Base-by-base conservation (phyloP, 1,140 invertebrate species). In the Papilio dardanus region DNA sequence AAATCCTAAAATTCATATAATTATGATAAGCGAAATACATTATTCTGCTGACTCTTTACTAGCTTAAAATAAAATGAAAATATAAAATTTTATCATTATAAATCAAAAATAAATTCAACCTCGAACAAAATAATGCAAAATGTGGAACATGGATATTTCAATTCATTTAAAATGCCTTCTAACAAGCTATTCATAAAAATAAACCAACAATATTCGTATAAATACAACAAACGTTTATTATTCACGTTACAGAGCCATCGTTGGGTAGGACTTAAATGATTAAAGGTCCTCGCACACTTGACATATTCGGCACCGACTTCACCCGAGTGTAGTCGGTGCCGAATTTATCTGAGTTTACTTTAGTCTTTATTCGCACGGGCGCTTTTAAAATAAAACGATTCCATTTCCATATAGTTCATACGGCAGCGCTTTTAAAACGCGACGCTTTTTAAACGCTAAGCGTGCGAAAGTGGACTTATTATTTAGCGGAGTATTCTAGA, bases 401-500 rank as follows among this genome's bases (percentile, higher is more conserved):
- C n/a, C n/a, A n/a, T n/a, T n/a, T n/a, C n/a, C n/a, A n/a, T n/a
- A n/a, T n/a, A n/a, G n/a, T n/a, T n/a, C n/a, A n/a, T n/a, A n/a
- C n/a, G n/a, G n/a, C n/a, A n/a, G n/a, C n/a, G n/a, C n/a, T n/a
- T n/a, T n/a, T n/a, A n/a, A n/a, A n/a, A n/a, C n/a, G n/a, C n/a
- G n/a, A n/a, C n/a, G n/a, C n/a, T n/a, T n/a, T n/a, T n/a, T n/a
- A n/a, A n/a, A n/a, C n/a, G n/a, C n/a, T n/a, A n/a, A n/a, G n/a
- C n/a, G n/a, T n/a, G n/a, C n/a, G n/a, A n/a, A n/a, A n/a, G n/a
- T n/a, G n/a, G n/a, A n/a, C n/a, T n/a, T n/a, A n/a, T n/a, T n/a
- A n/a, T n/a, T n/a, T 14, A 16, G 12, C 1, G 8, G 10, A 28
- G 8, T 10, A 24, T 40, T 69, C 95, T 96, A 97, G 90, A 97